Evolutionary conservation across 2,888 invertebrate genomes (phyloP).

Genomic region (Sericinus montela): DNA sequence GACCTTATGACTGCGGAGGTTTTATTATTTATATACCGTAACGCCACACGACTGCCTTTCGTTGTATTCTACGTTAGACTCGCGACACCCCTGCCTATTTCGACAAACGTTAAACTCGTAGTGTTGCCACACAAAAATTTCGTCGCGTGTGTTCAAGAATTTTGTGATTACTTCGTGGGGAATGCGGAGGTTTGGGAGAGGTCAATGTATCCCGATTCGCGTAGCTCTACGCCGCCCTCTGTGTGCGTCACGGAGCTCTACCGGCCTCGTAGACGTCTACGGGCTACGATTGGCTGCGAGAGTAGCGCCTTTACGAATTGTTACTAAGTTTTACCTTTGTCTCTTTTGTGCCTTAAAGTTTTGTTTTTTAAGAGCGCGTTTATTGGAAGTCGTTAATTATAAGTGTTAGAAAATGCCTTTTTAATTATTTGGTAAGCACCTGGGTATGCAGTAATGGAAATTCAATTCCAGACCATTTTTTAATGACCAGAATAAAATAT

Average conservation of each 20-base stretch:
- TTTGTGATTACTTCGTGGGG: constrained; percentile 29
- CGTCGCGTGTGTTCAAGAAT: constrained; percentile 7
- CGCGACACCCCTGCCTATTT: not conserved
- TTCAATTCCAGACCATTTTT: too few species aligned
- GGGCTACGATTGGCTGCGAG: constrained; percentile 50
- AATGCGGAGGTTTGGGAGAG: constrained; percentile 49
- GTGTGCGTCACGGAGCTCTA: constrained; percentile 63
- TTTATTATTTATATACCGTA: not conserved
- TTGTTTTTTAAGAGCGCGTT: constrained; percentile 8
- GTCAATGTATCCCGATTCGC: constrained; percentile 52
- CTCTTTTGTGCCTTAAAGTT: constrained; percentile 5
- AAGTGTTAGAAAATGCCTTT: not conserved
- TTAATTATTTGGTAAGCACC: constrained; percentile 1
- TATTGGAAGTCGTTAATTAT: constrained; percentile 5
- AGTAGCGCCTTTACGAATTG: constrained; percentile 24
- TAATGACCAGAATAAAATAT: not conserved
- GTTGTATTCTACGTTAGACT: not conserved
- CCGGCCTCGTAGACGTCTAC: constrained; percentile 67
- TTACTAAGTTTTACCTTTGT: constrained; percentile 11
- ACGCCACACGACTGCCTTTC: not conserved
- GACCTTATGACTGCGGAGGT: constrained; percentile 10
- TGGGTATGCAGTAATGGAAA: not conserved
- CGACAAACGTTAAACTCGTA: constrained; percentile 3
- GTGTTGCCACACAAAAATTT: constrained; percentile 15
- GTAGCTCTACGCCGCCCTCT: constrained; percentile 59